Evolutionary conservation across 2,888 invertebrate species (phyloP), one percentile per base, ranked within the genome.

Genomic region (Cerastis rubricosa): DNA sequence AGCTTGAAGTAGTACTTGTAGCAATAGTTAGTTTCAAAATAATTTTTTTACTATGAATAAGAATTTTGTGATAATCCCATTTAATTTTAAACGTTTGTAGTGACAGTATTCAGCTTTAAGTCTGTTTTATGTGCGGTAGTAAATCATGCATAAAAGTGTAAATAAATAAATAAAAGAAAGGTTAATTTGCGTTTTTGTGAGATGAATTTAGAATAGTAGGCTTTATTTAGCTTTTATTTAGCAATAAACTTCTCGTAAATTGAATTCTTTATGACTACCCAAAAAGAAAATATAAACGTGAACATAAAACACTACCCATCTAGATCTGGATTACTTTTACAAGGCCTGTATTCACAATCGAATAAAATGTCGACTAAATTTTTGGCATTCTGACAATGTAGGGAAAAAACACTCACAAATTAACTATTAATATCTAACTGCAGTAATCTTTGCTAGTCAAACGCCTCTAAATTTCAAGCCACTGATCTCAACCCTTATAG

Each of bases 201-300:
- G 25, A 61, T 43, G n/a, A 70, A 81, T 69, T 78, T 29, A 25
- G 8, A 40, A 79, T 22, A 29, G 43, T 59, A 70, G 75, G 65
- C 47, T 70, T 49, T 47, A 69, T 71, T 71, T n/a, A 35, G 43
- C 51, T 68, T 88, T 81, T 51, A 75, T 45, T 68, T 61, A 40
- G 73, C 79, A 75, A 76, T 82, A 85, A 82, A 82, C 68, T 76
- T 68, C 57, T 69, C 25, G 64, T 63, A 76, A 82, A 82, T 85
- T 82, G 77, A 82, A 82, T 82, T 85, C 29, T 85, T 85, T 85
- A 83, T 83, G 66, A 57, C 71, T 72, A 69, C 49, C 69, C 59
- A 63, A 73, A 71, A 61, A 67, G 29, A 49, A 74, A 77, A 85
- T 65, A 83, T 71, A 85, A 85, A 83, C 47, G 54, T 68, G 22